A percentile compares a stretch with the other conserved stretches of the same genome.
Conservation (phyloP, 2,113 vertebrate genomes). For the Peromyscus californicus region DNA sequence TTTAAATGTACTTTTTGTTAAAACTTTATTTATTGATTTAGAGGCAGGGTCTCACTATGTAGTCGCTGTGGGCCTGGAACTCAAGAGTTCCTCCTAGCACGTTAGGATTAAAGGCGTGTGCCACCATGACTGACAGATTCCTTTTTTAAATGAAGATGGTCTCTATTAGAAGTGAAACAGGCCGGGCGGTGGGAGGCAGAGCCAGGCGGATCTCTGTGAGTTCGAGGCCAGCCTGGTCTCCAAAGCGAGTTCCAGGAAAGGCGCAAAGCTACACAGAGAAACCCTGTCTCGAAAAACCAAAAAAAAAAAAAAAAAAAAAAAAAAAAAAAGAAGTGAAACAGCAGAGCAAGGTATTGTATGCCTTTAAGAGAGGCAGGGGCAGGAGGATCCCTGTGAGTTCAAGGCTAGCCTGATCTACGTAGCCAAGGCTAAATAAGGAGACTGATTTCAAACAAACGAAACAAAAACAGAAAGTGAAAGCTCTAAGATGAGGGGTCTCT, state of each 20-base stretch:
- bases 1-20: background rate
- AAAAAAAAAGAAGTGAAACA: background rate
- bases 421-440: background rate
- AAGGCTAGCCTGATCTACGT: background rate
- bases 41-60: background rate
- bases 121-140: background rate
- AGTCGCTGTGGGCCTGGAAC: background rate
- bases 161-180: background rate
- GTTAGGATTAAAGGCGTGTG: background rate
- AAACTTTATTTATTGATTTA: background rate
- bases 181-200: too few relatives aligned
- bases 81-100: background rate
- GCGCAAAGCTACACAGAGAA: too few relatives aligned
- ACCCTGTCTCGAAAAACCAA: too few relatives aligned
- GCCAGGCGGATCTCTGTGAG: background rate
- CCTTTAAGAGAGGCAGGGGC: background rate
- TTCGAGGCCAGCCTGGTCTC: too few relatives aligned
- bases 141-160: slow-evolving; percentile 9
- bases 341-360: background rate
- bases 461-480: background rate
- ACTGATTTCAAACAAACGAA: background rate
- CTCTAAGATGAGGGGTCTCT: background rate
- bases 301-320: too few relatives aligned
- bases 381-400: background rate
- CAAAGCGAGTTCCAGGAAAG: too few relatives aligned